A percentile compares a stretch with the other conserved stretches of the same genome.
These are phyloP conservation scores for Corythucha ciliata DNA, from an alignment of 2,888 invertebrate genomes.

Conservation along the genomic window DNA sequence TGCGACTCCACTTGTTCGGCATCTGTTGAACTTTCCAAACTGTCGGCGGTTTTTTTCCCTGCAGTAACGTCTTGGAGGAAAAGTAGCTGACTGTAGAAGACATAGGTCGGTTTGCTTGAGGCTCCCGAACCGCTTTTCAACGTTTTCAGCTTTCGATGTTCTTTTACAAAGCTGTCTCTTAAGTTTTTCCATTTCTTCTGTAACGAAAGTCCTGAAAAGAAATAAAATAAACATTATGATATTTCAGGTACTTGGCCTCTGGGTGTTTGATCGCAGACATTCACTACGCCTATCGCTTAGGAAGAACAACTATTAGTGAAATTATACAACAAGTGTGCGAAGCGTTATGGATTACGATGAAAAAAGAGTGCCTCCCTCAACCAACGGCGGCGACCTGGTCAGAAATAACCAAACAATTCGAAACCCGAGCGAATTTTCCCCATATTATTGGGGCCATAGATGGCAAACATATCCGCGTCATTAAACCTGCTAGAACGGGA, in stretches of 20 bases:
- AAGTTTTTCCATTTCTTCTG: no score
- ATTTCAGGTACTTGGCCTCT: constrained; percentile 36
- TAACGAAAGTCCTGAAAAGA: no score
- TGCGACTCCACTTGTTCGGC: no score
- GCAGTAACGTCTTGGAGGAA: no score
- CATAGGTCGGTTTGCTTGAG: no score
- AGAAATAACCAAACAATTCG: constrained; percentile 18
- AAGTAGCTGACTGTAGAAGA: no score
- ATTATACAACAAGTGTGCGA: constrained; percentile 37
- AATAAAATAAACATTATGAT: no score
- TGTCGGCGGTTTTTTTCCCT: no score
- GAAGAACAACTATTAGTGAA: constrained; percentile 35
- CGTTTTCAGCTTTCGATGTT: no score
- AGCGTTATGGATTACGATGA: constrained; percentile 33
- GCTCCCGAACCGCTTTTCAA: no score
- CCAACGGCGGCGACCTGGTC: constrained; percentile 22
- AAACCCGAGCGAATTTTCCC: constrained; percentile 25
- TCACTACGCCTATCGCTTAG: constrained; percentile 37
- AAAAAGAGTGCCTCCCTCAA: constrained; percentile 12
- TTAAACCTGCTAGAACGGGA: constrained; percentile 31
- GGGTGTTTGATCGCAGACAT: constrained; percentile 36
- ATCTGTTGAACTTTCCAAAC: no score
- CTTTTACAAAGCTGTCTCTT: no score
- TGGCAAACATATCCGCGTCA: constrained; percentile 22
- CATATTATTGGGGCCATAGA: constrained; percentile 8